Evolutionary conservation across 1,140 invertebrate genomes (phyloP), one percentile per base, ranked within the genome.

Genomic region (Meloidogyne exigua): DNA sequence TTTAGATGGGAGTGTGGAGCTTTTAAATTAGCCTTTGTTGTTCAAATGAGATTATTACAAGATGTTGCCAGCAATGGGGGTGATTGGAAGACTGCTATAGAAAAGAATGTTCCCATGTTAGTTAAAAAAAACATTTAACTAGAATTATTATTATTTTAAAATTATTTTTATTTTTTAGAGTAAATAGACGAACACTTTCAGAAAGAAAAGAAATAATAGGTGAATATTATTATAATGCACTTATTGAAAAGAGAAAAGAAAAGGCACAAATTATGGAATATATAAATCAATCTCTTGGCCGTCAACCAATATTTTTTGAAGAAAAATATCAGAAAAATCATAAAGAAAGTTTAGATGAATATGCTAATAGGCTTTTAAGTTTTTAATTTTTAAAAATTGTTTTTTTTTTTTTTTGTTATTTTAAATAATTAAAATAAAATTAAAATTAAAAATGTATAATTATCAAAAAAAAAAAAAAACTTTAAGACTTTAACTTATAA

Each of bases 1-100:
- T 67, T 7, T n/a, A 67, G 66, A 21, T 71, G 69, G 69, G 18
- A 71, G 25, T 44, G 69, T 36, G 69, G 69, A 44, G 13, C 18
- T 23, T 26, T 44, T 26, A 28, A 26, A 26, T 15, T 71, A 28
- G 25, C 69, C 9, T 71, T 44, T 28, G 39, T 71, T 28, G 32
- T 28, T 36, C 65, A 9, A n/a, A 1, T 18, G 4, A 71, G 49
- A 28, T 68, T 71, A 65, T 71, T 71, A 26, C 13, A 21, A 36
- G 69, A 71, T n/a, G 32, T 71, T 3, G 44, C 69, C 5, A n/a
- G 3, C 0, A 71, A 71, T 36, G 69, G 69, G 7, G 32, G 69
- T 5, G 44, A 71, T 64, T 71, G 69, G 69, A 36, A 71, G 25
- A 15, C 4, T 18, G 69, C 69, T 44, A n/a, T 71, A 18, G 25